Evolutionary conservation across 2,113 vertebrate genomes (phyloP), one percentile per base, ranked within the genome.

Genomic region (Sturnira hondurensis): DNA sequence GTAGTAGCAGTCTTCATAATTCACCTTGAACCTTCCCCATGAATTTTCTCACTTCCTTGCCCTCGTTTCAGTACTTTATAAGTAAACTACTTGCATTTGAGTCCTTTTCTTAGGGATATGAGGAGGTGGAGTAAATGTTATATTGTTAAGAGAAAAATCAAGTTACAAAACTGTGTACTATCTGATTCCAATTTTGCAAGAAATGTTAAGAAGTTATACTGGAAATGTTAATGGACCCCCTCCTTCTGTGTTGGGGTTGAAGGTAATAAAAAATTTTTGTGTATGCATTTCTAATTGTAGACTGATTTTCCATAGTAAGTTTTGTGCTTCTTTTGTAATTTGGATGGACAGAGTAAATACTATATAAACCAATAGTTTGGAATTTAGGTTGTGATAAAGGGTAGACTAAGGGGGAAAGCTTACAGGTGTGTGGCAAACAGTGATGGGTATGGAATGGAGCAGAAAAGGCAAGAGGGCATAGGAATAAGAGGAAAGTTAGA

Each of bases 211-310:
- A 90, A 58, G 22, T 47, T 81, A 7, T 70, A 36, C 10, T 77
- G 26, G 31, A 89, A 93, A 89, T 86, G 15, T 28, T 89, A 50
- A 47, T 52, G 26, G 19, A 15, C 15, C 19, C 33, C 33, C 43
- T 61, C 3, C 24, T 24, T 4, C 2, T 3, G 3, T 86, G 70
- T 87, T 94, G 70, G 16, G 9, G 86, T 82, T n/a, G 54, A 81
- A 83, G 31, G 20, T 73, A 77, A 73, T 78, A 76, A 86, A 76
- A 93, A 73, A 31, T 68, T 26, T 65, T 24, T 63, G 31, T 31
- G 50, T 90, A n/a, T 78, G 74, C 24, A 33, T 92, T 94, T 94
- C 45, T 94, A 87, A 94, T 80, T 90, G 33, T 73, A 78, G 41
- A 45, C 31, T 86, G 50, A 52, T 70, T 95, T 73, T 92, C 38